Conservation (phyloP, 2,113 vertebrate genomes). For the Oncorhynchus kisutch region DNA sequence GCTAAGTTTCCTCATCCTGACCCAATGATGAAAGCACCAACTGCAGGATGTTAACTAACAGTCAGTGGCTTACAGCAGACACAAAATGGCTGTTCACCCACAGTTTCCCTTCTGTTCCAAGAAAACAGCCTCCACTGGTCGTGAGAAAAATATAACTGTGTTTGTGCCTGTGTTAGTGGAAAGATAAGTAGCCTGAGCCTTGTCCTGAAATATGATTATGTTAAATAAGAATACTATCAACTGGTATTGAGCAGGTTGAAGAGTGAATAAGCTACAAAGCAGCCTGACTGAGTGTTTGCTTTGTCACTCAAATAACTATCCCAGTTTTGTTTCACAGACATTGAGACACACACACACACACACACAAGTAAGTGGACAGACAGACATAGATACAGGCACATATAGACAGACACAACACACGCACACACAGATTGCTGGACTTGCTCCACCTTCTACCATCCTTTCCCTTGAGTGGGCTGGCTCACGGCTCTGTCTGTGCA, state of each 20-base stretch:
- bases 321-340: not conserved
- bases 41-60: conserved; percentile 22
- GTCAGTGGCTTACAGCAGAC: conserved; percentile 32
- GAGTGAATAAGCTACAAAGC: not conserved
- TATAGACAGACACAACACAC: not conserved
- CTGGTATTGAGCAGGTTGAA: not conserved
- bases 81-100: conserved; percentile 37
- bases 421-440: not conserved
- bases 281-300: not conserved
- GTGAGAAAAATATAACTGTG: not conserved
- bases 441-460: conserved; percentile 56
- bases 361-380: not conserved
- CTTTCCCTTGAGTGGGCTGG: conserved; percentile 51
- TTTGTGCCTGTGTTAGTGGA: conserved; percentile 8
- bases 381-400: not conserved
- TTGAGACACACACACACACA: not conserved
- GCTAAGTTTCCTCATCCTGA: no score
- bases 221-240: not conserved
- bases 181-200: conserved; percentile 4
- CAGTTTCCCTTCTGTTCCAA: conserved; percentile 40
- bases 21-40: conserved; percentile 31
- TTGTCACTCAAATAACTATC: not conserved
- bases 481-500: conserved; percentile 49
- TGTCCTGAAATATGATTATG: not conserved
- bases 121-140: not conserved